Base-by-base conservation (phyloP, 1,140 invertebrate genomes). In the Drosophila persimilis region DNA sequence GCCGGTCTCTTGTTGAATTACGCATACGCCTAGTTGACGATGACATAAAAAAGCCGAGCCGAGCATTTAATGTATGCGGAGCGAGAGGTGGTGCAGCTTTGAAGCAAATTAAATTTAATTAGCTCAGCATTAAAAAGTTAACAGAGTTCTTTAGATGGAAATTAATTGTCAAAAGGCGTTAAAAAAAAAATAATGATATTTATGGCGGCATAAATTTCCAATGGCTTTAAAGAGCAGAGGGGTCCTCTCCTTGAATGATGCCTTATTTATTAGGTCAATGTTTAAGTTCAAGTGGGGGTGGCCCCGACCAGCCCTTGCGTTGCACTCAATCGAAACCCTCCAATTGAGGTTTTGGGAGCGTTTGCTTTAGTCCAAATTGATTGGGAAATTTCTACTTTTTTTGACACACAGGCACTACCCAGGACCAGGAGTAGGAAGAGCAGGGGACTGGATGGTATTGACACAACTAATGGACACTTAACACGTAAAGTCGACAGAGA, bases 61-160 rank as follows among this genome's bases (percentile, higher is more conserved):
- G 31, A n/a, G 51, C 47, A 61, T 47, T 50, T 59, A 60, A 26
- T 55, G 64, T 31, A 48, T 61, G 56, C 20, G 44, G 45, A 43
- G 24, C 13, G 47, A 47, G 44, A 45, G 57, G 51, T 55, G 63
- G 35, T 45, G 54, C 13, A 44, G 39, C 67, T 58, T 73, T 57
- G 41, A 55, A 54, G 69, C 46, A 60, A 73, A 69, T 73, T 70
- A 69, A 80, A 85, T 85, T 73, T 80, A 86, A 84, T 84, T 84
- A 86, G 43, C 46, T 41, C 44, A 50, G 59, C 77, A 77, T 77
- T 69, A 86, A 77, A 71, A 85, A 63, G 73, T 70, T 70, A 43
- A 11, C 48, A 31, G 45, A 51, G 46, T 65, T 52, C 55, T 66
- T 80, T 72, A 69, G 74, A 54, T 62, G 48, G 54, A 54, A 67